Conservation (phyloP, 2,888 invertebrate species). For the Meiosimyza platycephala region DNA sequence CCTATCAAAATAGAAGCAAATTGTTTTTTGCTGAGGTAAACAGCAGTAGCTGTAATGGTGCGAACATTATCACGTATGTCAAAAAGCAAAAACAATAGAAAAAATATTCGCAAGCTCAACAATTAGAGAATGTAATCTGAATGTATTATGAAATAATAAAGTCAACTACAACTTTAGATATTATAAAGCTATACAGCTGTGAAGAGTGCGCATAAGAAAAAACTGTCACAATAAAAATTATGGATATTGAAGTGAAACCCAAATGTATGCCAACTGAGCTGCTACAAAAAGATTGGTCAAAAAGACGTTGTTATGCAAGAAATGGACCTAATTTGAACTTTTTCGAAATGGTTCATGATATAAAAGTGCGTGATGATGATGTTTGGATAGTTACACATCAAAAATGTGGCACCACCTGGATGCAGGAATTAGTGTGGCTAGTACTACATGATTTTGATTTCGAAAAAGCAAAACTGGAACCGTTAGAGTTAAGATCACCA, state of each 20-base stretch:
- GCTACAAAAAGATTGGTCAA: slow-evolving; percentile 49
- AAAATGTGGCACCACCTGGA: slow-evolving; percentile 65
- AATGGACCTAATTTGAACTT: slow-evolving; percentile 31
- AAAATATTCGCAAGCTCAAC: no score
- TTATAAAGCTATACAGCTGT: no score
- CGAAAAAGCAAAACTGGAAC: slow-evolving; percentile 56
- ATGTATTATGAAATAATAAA: no score
- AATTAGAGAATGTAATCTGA: no score
- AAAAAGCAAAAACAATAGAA: no score
- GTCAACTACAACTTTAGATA: no score
- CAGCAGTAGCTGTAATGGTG: no score
- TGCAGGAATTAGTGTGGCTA: slow-evolving; percentile 64
- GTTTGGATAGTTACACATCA: slow-evolving; percentile 63
- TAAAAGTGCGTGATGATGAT: slow-evolving; percentile 61
- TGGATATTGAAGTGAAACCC: slow-evolving; percentile 42
- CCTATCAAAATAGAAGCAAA: no score
- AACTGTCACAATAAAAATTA: no score
- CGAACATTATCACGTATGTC: no score
- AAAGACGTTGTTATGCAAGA: slow-evolving; percentile 39
- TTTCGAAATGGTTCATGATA: slow-evolving; percentile 55
- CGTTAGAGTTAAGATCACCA: slow-evolving; percentile 61
- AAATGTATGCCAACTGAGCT: slow-evolving; percentile 44
- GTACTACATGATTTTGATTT: slow-evolving; percentile 60
- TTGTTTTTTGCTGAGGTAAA: no score
- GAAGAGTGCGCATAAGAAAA: no score